Evolutionary conservation across 2,888 invertebrate genomes (phyloP), one percentile per base, ranked within the genome.

Genomic region (Plebejus anna): DNA sequence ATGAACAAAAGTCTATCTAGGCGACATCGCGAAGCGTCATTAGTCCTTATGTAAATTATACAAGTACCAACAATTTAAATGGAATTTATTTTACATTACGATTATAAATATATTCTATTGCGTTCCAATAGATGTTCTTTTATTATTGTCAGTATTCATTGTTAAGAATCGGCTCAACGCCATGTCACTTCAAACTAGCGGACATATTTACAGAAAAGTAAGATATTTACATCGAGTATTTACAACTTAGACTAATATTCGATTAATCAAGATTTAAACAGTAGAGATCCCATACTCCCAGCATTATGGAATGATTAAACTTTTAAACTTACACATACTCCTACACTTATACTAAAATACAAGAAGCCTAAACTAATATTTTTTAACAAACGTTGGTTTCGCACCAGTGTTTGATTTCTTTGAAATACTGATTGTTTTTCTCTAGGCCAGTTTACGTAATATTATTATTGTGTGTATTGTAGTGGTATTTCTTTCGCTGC

Each of bases 201-300:
- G 84, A 84, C 85, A 81, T 90, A 91, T 91, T 88, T 92, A 92
- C 90, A 91, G 77, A 87, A 86, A 86, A 82, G 81, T 82, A 84
- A 83, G 86, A 85, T 87, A 84, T 81, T 82, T 82, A 82, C 80
- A 81, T 77, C 77, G 78, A 87, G 86, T 86, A 82, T 83, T 75
- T 90, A 90, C 90, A 91, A 80, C 84, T 77, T 79, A 83, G 76
- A 80, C 86, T 87, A 88, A 85, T 86, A 85, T 89, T 89, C 86
- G 88, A 91, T 89, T 90, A 89, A 85, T 88, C 86, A 84, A 90
- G 90, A 89, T 91, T 88, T 88, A 90, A 91, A 92, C 91, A 89
- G 91, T 88, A 89, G 93, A 92, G 93, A 93, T 93, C 93, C 93
- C 92, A 92, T 87, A 90, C 82, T 66, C 66, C 66, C 85, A 91